These are phyloP conservation scores for Temnothorax longispinosus DNA, from an alignment of 1,140 invertebrate genomes.

Conservation along the genomic window DNA sequence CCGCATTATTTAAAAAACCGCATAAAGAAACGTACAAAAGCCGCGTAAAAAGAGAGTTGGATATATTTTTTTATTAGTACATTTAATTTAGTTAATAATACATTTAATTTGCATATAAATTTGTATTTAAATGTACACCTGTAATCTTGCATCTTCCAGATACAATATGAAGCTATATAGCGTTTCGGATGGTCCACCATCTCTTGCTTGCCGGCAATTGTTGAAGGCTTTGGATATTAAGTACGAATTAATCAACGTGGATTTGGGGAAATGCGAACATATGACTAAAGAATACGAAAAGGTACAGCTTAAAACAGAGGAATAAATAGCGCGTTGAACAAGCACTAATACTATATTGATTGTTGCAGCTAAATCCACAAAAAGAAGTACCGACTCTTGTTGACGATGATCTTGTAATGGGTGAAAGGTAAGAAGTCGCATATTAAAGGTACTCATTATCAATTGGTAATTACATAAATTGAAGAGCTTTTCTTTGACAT, in stretches of 20 bases:
- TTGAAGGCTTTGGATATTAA: constrained; percentile 88
- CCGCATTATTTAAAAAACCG: no score
- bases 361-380: constrained; percentile 91
- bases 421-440: constrained; percentile 87
- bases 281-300: constrained; percentile 89
- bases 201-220: constrained; percentile 89
- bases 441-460: not conserved
- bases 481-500: not conserved
- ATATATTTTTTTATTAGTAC: not conserved
- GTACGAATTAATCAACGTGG: constrained; percentile 89
- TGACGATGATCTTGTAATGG: constrained; percentile 90
- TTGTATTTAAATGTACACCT: not conserved
- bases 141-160: not conserved
- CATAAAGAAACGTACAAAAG: no score
- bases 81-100: not conserved
- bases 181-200: constrained; percentile 91
- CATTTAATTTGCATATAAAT: not conserved
- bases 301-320: constrained; percentile 81
- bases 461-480: not conserved
- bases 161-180: constrained; percentile 88
- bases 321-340: constrained; percentile 16
- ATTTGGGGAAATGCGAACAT: constrained; percentile 90
- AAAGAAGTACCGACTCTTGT: constrained; percentile 92
- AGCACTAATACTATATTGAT: constrained; percentile 20
- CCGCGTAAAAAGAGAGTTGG: no score